These are phyloP conservation scores for Pyxicephalus adspersus DNA, from an alignment of 2,113 vertebrate species.

Conservation along the genomic window DNA sequence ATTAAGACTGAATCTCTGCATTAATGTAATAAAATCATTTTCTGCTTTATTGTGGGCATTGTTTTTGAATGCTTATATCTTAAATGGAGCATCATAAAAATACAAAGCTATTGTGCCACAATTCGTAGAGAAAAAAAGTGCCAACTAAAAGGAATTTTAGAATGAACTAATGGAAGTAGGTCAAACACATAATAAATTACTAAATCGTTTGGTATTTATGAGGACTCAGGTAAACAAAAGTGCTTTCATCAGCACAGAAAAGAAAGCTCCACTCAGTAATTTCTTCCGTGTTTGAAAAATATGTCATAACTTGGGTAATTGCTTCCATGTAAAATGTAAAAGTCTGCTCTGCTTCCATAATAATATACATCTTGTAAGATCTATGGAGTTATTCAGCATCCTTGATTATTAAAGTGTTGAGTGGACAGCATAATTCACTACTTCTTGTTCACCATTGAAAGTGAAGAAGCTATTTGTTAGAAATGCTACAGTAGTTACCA, in stretches of 20 bases:
- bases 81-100: background rate
- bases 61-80: background rate
- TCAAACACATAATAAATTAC: conserved; percentile 12
- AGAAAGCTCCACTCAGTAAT: background rate
- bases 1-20: too few relatives aligned
- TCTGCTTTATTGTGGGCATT: too few relatives aligned
- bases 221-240: background rate
- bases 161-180: conserved; percentile 26
- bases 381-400: conserved; percentile 4
- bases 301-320: background rate
- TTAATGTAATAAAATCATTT: too few relatives aligned
- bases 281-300: background rate
- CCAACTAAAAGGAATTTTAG: background rate
- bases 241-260: conserved; percentile 1
- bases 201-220: background rate
- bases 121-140: background rate
- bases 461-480: conserved; percentile 47
- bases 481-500: conserved; percentile 53
- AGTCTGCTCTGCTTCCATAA: background rate
- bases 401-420: conserved; percentile 47
- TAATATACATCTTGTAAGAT: conserved; percentile 3
- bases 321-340: background rate
- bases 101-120: background rate
- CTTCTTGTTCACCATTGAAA: conserved; percentile 43
- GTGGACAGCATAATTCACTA: conserved; percentile 46